A percentile compares a stretch with the other conserved stretches of the same genome.
These are phyloP conservation scores for Atta colombica DNA, from an alignment of 1,140 invertebrate species.

Conservation along the genomic window DNA sequence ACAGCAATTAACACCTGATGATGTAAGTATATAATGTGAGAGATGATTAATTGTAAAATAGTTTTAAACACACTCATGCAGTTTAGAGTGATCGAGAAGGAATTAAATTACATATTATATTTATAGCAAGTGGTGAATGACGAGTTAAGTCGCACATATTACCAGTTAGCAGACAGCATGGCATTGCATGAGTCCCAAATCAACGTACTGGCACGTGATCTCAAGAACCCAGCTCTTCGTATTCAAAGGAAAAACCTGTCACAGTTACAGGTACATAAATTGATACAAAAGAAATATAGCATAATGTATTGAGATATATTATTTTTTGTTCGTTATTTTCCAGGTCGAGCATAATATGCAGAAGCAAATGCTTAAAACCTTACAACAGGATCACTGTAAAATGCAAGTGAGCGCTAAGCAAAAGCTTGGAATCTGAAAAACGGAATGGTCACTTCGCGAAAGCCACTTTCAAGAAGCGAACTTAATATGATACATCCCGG, in stretches of 20 bases:
- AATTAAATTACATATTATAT: conserved; percentile 21
- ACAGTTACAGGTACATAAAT: conserved; percentile 79
- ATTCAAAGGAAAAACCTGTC: conserved; percentile 78
- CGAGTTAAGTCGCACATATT: conserved; percentile 77
- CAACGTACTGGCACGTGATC: conserved; percentile 80
- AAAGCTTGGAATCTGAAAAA: conserved; percentile 80
- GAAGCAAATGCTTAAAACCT: conserved; percentile 82
- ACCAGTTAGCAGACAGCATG: conserved; percentile 78
- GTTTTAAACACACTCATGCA: neutral
- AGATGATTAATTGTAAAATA: neutral
- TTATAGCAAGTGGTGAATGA: conserved; percentile 78
- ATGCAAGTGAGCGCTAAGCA: conserved; percentile 82
- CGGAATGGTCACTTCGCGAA: neutral
- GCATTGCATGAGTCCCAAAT: conserved; percentile 81
- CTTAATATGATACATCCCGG: conserved; percentile 34
- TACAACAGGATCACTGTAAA: conserved; percentile 84
- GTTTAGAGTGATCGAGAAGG: neutral
- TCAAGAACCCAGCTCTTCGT: conserved; percentile 78
- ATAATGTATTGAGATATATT: conserved; percentile 7
- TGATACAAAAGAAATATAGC: neutral
- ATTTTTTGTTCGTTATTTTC: conserved; percentile 35
- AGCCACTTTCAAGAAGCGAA: conserved; percentile 21
- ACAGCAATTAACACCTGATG: conserved; percentile 72
- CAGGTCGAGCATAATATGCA: conserved; percentile 84
- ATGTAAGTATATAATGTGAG: conserved; percentile 75